Percentiles rank a stretch among this genome's conserved stretches.
These are phyloP conservation scores for Scyliorhinus canicula DNA, from an alignment of 2,797 vertebrate species.

Conservation along the genomic window DNA sequence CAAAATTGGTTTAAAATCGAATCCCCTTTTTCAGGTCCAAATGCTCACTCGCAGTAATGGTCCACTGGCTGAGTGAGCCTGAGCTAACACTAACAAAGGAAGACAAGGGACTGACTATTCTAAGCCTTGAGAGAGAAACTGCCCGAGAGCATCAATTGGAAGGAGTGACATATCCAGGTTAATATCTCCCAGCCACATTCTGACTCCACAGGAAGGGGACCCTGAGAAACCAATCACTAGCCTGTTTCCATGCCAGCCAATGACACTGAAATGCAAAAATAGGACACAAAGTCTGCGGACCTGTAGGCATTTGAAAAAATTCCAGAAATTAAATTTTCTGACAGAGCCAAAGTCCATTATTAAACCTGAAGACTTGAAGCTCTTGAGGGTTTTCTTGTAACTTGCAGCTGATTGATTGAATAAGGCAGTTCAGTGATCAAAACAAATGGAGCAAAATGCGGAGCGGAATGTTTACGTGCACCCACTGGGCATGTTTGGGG, in stretches of 20 bases:
- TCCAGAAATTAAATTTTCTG: conserved; percentile 5
- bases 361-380: neutral
- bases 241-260: conserved; percentile 48
- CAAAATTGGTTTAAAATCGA: neutral
- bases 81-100: neutral
- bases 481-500: too few relatives aligned
- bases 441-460: neutral
- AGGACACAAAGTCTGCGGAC: conserved; percentile 17
- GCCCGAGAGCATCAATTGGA: neutral
- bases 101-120: neutral
- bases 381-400: neutral
- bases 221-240: conserved; percentile 44
- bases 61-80: neutral
- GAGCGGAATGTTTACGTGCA: too few relatives aligned
- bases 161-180: conserved; percentile 27
- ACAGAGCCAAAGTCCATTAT: neutral
- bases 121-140: neutral
- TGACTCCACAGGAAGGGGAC: neutral
- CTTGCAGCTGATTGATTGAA: neutral
- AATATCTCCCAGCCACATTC: neutral
- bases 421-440: neutral
- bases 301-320: neutral
- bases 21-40: neutral
- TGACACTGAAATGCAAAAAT: conserved; percentile 25
- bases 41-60: neutral